These are phyloP conservation scores for Spea multiplicata DNA, from an alignment of 2,113 vertebrate genomes.

Conservation along the genomic window DNA sequence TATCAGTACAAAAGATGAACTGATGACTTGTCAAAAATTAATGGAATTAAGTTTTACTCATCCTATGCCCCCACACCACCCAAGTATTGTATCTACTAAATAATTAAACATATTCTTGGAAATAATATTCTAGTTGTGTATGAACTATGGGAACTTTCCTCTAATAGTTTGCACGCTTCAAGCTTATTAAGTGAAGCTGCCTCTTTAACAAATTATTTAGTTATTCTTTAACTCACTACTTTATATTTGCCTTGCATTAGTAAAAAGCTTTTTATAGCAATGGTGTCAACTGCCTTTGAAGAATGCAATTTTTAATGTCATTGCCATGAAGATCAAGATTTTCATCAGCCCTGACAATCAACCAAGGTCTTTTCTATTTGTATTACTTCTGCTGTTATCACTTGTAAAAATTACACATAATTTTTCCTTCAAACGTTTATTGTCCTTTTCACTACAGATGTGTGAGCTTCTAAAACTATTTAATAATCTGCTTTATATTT, in stretches of 20 bases:
- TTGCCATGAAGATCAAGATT: constrained; percentile 44
- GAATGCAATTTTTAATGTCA: constrained; percentile 44
- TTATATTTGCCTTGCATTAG: constrained; percentile 22
- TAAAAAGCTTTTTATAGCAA: constrained; percentile 27
- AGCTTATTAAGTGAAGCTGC: not conserved
- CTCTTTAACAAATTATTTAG: constrained; percentile 13
- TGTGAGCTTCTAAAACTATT: constrained; percentile 30
- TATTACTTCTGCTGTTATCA: constrained; percentile 40
- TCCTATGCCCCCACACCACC: too few species aligned
- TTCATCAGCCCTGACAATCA: constrained; percentile 37
- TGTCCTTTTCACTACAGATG: constrained; percentile 40
- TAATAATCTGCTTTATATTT: constrained; percentile 31
- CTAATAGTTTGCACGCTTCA: too few species aligned
- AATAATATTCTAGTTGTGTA: too few species aligned
- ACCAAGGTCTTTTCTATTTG: constrained; percentile 42
- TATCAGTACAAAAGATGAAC: too few species aligned
- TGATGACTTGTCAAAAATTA: too few species aligned
- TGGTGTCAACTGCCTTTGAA: constrained; percentile 40
- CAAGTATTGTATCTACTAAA: too few species aligned
- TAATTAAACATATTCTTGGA: too few species aligned
- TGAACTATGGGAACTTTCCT: too few species aligned
- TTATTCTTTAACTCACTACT: constrained; percentile 15
- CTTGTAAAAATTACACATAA: constrained; percentile 42
- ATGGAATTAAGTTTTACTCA: too few species aligned
- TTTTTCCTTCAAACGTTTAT: constrained; percentile 40